Evolutionary conservation across 2,113 vertebrate genomes (phyloP).

Genomic region (Psammodynastes pulverulentus): DNA sequence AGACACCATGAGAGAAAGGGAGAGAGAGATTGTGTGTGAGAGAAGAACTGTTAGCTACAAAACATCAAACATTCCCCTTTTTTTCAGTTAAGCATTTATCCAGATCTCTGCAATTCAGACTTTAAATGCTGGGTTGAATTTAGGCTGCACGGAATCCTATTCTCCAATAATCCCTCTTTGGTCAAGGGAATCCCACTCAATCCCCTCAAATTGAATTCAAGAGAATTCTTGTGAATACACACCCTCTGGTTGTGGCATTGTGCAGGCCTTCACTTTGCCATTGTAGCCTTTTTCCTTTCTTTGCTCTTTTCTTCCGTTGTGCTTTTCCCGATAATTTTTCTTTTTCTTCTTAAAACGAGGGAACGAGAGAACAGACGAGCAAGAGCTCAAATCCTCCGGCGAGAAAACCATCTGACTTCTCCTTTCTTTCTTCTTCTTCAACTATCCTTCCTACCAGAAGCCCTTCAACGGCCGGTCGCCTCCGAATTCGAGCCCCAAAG

Average conservation of each 20-base stretch:
- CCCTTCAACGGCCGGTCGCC: conserved; percentile 87
- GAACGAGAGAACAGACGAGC: neutral
- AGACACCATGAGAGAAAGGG: too few relatives aligned
- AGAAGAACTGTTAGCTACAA: neutral
- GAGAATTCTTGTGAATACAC: neutral
- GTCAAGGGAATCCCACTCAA: neutral
- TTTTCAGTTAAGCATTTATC: neutral
- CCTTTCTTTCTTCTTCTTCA: neutral
- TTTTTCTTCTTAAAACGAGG: neutral
- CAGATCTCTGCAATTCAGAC: neutral
- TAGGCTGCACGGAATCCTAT: neutral
- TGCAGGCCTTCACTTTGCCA: neutral
- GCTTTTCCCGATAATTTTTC: neutral
- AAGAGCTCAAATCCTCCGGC: conserved; percentile 21
- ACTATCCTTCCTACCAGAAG: conserved; percentile 74
- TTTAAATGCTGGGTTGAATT: neutral
- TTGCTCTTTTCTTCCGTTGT: neutral
- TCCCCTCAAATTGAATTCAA: neutral
- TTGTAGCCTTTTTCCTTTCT: neutral
- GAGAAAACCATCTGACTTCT: conserved; percentile 31
- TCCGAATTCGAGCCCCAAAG: conserved; percentile 90
- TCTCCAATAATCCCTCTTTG: neutral
- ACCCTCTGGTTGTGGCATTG: neutral
- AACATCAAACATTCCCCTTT: neutral
- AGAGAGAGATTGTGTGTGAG: neutral